Evolutionary conservation across 2,888 invertebrate species (phyloP).

Genomic region (Stenodema calcarata): DNA sequence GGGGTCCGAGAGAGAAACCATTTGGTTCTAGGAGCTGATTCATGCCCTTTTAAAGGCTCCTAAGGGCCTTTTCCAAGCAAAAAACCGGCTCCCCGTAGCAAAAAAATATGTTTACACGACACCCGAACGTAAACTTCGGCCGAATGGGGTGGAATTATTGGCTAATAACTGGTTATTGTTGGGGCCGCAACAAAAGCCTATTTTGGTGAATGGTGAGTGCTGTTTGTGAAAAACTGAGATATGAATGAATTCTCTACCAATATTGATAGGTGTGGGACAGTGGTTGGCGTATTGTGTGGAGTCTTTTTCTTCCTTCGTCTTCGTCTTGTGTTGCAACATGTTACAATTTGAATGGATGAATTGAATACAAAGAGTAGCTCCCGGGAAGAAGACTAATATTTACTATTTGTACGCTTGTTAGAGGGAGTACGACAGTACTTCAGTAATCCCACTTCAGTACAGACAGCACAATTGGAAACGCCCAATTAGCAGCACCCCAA

Average conservation of each 20-base stretch:
- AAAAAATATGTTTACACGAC: conserved; percentile 32
- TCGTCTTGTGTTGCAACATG: no score
- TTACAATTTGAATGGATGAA: not conserved
- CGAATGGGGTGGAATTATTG: not conserved
- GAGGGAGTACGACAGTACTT: no score
- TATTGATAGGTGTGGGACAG: not conserved
- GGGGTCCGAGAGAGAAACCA: not conserved
- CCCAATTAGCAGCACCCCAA: no score
- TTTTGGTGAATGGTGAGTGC: not conserved
- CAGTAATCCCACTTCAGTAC: no score
- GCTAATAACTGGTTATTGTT: not conserved
- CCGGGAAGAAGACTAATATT: not conserved
- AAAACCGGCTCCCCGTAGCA: not conserved
- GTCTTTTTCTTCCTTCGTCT: not conserved
- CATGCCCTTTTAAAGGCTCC: conserved; percentile 14
- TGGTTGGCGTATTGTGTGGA: not conserved
- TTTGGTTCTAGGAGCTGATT: not conserved
- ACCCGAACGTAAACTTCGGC: not conserved
- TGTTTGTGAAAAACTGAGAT: not conserved
- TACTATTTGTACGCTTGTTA: not conserved
- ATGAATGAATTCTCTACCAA: not conserved
- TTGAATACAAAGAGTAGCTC: not conserved
- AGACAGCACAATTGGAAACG: no score
- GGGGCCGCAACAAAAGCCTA: not conserved
- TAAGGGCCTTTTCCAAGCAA: not conserved